Evolutionary conservation across 2,113 vertebrate species (phyloP).

Genomic region (Sturnira hondurensis): DNA sequence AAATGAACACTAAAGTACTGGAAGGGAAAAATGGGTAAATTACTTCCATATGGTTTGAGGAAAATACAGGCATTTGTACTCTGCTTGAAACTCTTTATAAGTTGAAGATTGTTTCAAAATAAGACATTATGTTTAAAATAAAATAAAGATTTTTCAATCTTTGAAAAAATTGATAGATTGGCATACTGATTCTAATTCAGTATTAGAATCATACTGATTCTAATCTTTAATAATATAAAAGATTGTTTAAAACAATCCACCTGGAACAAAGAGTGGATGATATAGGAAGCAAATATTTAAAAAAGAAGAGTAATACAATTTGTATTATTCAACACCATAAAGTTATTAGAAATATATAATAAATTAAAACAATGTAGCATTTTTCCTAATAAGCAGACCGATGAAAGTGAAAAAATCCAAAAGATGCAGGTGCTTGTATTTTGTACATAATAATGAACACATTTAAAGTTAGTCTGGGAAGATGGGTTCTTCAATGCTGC

Average conservation of each 20-base stretch:
- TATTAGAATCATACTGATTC: no score
- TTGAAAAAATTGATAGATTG: background rate
- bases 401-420: background rate
- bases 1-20: background rate
- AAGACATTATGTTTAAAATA: background rate
- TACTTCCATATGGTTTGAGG: background rate
- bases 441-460: background rate
- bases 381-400: background rate
- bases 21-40: background rate
- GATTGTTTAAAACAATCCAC: background rate
- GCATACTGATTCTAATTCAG: background rate
- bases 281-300: background rate
- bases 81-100: background rate
- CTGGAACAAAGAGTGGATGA: background rate
- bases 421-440: background rate
- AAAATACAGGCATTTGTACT: background rate
- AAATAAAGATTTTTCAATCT: background rate
- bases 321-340: background rate
- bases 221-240: background rate
- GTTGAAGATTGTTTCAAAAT: conserved; percentile 20
- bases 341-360: background rate
- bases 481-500: background rate
- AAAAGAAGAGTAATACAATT: background rate
- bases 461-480: background rate
- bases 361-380: background rate